These are phyloP conservation scores for Rhopalosiphum padi DNA, from an alignment of 1,140 invertebrate genomes.

Conservation along the genomic window DNA sequence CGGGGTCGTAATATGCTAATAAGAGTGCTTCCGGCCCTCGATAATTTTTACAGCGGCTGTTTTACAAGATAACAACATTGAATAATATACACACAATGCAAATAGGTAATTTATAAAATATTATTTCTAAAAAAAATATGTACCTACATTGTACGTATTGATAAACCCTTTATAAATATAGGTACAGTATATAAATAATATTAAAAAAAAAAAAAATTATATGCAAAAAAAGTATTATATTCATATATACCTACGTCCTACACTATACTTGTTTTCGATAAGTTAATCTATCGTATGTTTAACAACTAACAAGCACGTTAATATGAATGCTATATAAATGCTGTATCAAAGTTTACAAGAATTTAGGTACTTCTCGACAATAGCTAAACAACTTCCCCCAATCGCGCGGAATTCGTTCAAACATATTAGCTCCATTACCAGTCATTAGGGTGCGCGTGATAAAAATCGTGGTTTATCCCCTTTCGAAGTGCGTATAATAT, in stretches of 20 bases:
- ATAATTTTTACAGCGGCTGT: conserved; percentile 25
- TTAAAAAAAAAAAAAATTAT: not conserved
- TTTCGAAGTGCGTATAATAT: not conserved
- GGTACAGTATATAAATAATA: not conserved
- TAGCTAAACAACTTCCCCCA: not conserved
- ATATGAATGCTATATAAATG: not conserved
- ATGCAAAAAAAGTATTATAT: too few relatives aligned
- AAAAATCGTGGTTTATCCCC: conserved; percentile 53
- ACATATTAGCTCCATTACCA: conserved; percentile 53
- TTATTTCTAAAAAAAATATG: not conserved
- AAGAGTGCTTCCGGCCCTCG: conserved; percentile 31
- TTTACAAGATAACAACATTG: conserved; percentile 21
- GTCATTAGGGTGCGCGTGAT: conserved; percentile 13
- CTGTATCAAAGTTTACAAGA: not conserved
- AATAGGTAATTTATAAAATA: not conserved
- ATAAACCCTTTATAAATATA: not conserved
- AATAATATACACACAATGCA: not conserved
- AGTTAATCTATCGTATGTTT: not conserved
- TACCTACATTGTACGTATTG: not conserved
- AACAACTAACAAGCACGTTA: not conserved
- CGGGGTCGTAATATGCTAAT: conserved; percentile 31
- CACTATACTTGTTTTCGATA: not conserved
- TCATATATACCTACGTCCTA: too few relatives aligned
- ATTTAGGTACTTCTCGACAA: not conserved
- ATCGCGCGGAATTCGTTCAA: not conserved